Conservation (phyloP, 2,797 vertebrate genomes). For the Schizothorax lantsangensis region DNA sequence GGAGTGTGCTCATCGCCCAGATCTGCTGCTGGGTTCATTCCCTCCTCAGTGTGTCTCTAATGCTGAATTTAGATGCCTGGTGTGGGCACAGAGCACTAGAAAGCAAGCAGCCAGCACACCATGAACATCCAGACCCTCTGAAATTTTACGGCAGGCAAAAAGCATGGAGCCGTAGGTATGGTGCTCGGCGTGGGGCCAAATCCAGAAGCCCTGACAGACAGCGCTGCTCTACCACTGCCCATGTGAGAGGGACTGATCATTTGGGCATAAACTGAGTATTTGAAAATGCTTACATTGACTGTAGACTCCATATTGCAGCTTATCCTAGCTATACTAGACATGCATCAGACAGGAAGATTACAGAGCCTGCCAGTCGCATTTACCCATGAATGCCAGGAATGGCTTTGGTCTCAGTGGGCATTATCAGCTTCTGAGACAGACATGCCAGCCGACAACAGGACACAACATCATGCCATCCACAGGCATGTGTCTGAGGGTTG, state of each 20-base stretch:
- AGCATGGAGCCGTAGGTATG: conserved; percentile 38
- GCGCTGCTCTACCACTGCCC: neutral
- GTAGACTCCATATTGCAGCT: neutral
- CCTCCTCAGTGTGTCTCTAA: conserved; percentile 53
- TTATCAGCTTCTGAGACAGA: conserved; percentile 74
- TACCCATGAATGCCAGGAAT: conserved; percentile 70
- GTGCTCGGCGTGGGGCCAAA: conserved; percentile 31
- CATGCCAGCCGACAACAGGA: conserved; percentile 67
- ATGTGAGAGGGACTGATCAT: neutral
- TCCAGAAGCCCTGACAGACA: conserved; percentile 31
- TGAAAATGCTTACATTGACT: neutral
- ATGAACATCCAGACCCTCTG: conserved; percentile 59
- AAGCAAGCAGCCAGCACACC: conserved; percentile 54
- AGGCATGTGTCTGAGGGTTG: conserved; percentile 5
- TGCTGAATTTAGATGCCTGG: conserved; percentile 59
- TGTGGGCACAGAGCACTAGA: conserved; percentile 56
- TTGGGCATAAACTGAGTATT: neutral
- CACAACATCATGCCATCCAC: conserved; percentile 38
- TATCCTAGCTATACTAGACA: conserved; percentile 9
- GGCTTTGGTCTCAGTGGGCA: conserved; percentile 73
- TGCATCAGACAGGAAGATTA: conserved; percentile 45
- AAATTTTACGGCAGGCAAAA: conserved; percentile 58
- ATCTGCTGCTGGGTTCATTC: conserved; percentile 67
- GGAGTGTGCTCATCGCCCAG: conserved; percentile 18
- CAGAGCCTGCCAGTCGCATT: neutral